Percentiles rank a stretch among this genome's conserved stretches.
These are phyloP conservation scores for Chironex yamaguchii DNA, from an alignment of 30 jellyfish, hydroid and myxozoan species.

Conservation along the genomic window DNA sequence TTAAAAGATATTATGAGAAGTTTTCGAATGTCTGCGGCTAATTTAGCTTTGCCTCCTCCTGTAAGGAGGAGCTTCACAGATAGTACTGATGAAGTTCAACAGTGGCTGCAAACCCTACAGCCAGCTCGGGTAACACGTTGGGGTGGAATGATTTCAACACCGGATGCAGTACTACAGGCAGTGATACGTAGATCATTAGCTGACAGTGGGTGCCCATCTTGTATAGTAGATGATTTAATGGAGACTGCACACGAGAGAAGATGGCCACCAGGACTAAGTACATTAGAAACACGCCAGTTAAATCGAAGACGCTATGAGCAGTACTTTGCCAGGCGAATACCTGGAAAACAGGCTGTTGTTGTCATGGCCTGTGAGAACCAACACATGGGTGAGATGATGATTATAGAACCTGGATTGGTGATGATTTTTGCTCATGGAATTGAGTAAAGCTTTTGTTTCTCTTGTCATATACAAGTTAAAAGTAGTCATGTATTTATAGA, in stretches of 20 bases:
- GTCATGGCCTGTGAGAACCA: slow-evolving; percentile 99
- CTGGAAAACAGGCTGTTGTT: slow-evolving; percentile 98
- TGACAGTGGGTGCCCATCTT: slow-evolving; percentile 98
- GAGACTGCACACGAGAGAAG: slow-evolving; percentile 96
- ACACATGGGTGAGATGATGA: slow-evolving; percentile 92
- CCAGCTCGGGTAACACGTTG: slow-evolving; percentile 98
- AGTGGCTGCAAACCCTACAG: slow-evolving; percentile 91
- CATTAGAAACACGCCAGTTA: slow-evolving; percentile 93
- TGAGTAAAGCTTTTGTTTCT: slow-evolving; percentile 67
- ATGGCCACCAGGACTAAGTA: slow-evolving; percentile 99
- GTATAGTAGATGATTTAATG: slow-evolving; percentile 91
- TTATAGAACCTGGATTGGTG: slow-evolving; percentile 94
- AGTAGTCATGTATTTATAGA: too few species aligned
- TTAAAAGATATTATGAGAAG: slow-evolving; percentile 91
- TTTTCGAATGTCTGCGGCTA: slow-evolving; percentile 88
- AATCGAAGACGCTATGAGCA: slow-evolving; percentile 97
- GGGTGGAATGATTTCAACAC: slow-evolving; percentile 99
- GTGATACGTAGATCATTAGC: slow-evolving; percentile 92
- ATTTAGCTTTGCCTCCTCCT: slow-evolving; percentile 78
- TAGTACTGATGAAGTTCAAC: slow-evolving; percentile 94
- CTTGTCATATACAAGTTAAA: too few species aligned
- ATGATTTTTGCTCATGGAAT: slow-evolving; percentile 99
- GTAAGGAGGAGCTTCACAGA: slow-evolving; percentile 81
- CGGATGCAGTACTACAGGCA: slow-evolving; percentile 97
- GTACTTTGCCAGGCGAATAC: slow-evolving; percentile 94